Base-by-base conservation (phyloP, 2,888 invertebrate species). In the Gari tellinella region DNA sequence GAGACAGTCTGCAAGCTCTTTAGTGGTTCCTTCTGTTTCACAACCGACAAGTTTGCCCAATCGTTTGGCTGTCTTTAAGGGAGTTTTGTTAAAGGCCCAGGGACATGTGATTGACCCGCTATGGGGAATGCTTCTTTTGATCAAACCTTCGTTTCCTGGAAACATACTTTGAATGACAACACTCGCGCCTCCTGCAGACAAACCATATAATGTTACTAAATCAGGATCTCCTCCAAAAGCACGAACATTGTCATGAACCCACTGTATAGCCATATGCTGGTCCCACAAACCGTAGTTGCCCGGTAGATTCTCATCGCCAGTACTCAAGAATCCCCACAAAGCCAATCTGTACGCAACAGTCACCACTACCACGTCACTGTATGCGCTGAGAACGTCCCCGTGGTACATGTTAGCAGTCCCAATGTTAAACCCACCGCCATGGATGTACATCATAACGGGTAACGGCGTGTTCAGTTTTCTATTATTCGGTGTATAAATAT, bases 281-380 rank as follows among this genome's bases (percentile, higher is more conserved):
- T 98, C 98, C 95, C 97, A 96, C 17, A 98, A 93, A 0, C 93
- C 98, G 94, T 97, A 96, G 92, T 98, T 98, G 10, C 97, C 97
- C 0, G 96, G 96, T 0, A 96, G 95, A 84, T 96, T 95, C 82
- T 85, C 79, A 86, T 95, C 95, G 58, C 95, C 95, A 89, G 97
- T 93, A 92, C 97, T 98, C 62, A 98, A 94, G 93, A 98, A 98
- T 26, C 98, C 98, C 91, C 98, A 97, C 0, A 97, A 95, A 12
- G 97, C 98, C 12, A 83, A 95, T 68, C 98, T 95, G 93, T 97
- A 98, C 90, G 97, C 97, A 94, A 98, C 96, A 31, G 97, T 97
- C 70, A 97, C 97, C n/a, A 99, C 97, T 89, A 99, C 96, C 62
- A 97, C 96, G 92, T 97, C 96, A 91, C 96, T 96, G 68, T 95